Conservation (phyloP, 1,140 invertebrate species). For the Condylostylus longicornis region DNA sequence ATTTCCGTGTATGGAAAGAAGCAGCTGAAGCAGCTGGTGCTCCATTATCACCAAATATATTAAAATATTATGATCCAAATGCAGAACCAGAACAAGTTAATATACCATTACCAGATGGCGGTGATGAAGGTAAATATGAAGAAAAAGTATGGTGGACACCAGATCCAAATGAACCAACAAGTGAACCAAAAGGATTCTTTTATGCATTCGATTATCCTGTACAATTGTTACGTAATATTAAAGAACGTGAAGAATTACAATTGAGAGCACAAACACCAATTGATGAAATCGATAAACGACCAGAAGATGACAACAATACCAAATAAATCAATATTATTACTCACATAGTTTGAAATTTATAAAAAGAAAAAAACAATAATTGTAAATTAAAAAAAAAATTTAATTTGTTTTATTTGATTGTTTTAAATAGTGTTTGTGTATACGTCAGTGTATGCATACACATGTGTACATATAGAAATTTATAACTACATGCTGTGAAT, state of each 20-base stretch:
- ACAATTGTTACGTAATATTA: conserved; percentile 29
- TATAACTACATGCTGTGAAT: no score
- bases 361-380: no score
- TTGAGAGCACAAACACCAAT: no score
- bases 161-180: conserved; percentile 31
- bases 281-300: no score
- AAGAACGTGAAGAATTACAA: conserved; percentile 23
- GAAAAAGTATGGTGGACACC: conserved; percentile 24
- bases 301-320: no score
- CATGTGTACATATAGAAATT: no score
- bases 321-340: no score
- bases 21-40: conserved; percentile 38
- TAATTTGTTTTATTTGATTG: no score
- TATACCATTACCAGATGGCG: neutral
- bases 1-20: conserved; percentile 44
- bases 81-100: neutral
- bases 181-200: conserved; percentile 50
- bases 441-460: no score
- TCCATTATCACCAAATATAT: conserved; percentile 33
- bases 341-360: no score
- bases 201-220: conserved; percentile 49
- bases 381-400: no score
- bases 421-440: no score
- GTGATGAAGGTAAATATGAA: conserved; percentile 14
- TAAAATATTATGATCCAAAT: conserved; percentile 26